A percentile compares a stretch with the other conserved stretches of the same genome.
These are phyloP conservation scores for Helobdella robusta DNA, from an alignment of 2,888 invertebrate genomes.

Conservation along the genomic window DNA sequence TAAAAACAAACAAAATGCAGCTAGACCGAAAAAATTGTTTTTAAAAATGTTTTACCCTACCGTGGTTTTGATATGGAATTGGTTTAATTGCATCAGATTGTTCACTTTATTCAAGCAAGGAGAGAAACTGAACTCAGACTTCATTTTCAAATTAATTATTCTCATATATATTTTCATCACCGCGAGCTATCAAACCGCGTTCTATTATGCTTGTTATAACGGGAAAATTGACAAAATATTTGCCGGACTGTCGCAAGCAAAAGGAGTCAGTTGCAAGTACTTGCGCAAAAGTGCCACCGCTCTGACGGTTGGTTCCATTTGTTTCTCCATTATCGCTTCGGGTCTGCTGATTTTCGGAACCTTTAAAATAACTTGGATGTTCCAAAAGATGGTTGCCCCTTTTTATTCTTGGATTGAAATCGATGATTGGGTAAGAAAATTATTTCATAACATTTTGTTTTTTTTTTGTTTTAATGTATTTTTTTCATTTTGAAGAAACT, in stretches of 20 bases:
- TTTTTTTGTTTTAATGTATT: too few relatives aligned
- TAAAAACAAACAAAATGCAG: background rate
- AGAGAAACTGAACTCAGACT: background rate
- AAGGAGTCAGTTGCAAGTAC: background rate
- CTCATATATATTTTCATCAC: background rate
- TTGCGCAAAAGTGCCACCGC: too few relatives aligned
- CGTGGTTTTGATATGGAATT: background rate
- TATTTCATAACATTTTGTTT: too few relatives aligned
- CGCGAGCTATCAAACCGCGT: background rate
- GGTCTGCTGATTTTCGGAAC: slow-evolving; percentile 1
- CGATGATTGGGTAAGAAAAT: background rate
- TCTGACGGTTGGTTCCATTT: too few relatives aligned
- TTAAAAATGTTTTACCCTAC: slow-evolving; percentile 1
- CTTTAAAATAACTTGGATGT: background rate
- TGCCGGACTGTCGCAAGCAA: background rate
- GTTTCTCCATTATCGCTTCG: too few relatives aligned
- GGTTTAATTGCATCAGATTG: background rate
- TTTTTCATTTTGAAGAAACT: too few relatives aligned
- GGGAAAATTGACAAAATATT: background rate
- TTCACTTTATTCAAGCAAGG: background rate
- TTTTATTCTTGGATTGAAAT: slow-evolving; percentile 8
- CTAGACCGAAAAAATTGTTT: background rate
- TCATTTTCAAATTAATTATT: slow-evolving; percentile 4
- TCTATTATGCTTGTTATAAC: background rate
- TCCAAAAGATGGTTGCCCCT: background rate